Base-by-base conservation (phyloP, 2,113 vertebrate genomes). In the Chaenogobius annularis region DNA sequence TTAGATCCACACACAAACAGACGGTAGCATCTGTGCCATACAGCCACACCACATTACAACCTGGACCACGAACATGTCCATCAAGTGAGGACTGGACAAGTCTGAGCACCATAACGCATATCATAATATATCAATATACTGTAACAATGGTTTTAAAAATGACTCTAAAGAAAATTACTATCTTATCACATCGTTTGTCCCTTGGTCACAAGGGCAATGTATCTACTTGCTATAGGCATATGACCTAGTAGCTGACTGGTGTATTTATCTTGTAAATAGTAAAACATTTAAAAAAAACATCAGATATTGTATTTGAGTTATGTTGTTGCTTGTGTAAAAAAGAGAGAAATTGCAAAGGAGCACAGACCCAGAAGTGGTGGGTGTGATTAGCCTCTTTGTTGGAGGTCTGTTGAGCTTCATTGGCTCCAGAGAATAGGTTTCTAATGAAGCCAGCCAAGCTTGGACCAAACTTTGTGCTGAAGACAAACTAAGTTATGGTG, bases 311-410 rank as follows among this genome's bases (percentile, higher is more conserved):
- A 40, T 40, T 40, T 40, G 1, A 40, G 37, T 40, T 40, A 40
- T 40, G 37, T 40, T 86, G 86, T 79, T 70, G 55, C 62, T 87
- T 70, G 84, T 68, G 35, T 69, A 74, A 72, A 20, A 74, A 72
- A 88, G 75, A 89, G 87, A 92, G 88, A 83, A 77, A 87, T 66
- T 83, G 90, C 89, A 88, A 62, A 75, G 77, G 89, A 92, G 17
- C 10, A 83, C 81, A 84, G 74, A 82, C 89, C 91, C 81, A 88
- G 86, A 90, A 77, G 79, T 81, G 88, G 87, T 89, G 92, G 87
- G 85, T 90, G 87, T 95, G 93, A 96, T 96, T 95, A 96, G 91
- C 92, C 94, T 90, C 93, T 94, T 95, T 96, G 94, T 96, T 94
- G 94, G 91, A 83, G 88, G 84, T 83, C 94, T 89, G 94, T 95